Evolutionary conservation across 1,140 invertebrate genomes (phyloP), one percentile per base, ranked within the genome.

Genomic region (Papilio polytes): DNA sequence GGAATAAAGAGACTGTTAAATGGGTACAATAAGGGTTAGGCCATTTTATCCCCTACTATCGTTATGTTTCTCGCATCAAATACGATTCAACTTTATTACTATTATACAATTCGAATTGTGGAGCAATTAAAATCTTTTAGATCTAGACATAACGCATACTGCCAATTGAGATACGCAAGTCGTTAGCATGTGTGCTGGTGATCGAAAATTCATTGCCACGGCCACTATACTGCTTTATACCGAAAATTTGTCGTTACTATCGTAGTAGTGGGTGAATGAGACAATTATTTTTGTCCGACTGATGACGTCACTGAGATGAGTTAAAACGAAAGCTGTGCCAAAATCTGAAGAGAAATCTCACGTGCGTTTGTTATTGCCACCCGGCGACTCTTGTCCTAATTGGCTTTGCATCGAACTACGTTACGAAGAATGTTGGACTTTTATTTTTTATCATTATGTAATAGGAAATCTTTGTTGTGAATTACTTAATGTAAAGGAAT

Each of bases 181-280:
- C 26, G 26, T 70, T 53, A 53, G 78, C 74, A 82, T 81, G 74
- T 85, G 85, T 84, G 85, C 80, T 76, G 82, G 80, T 79, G 82
- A 85, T 87, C 78, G 84, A 82, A 86, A 80, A 87, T 89, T 91
- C 91, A 93, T 85, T 91, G 91, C 82, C 91, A 90, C 80, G 91
- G 89, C 80, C 86, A 86, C 85, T 82, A 86, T 91, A 91, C 92
- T 87, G 89, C 86, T 91, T 92, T 87, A 85, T 83, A 92, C 89
- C 85, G 90, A 93, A 93, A 92, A 86, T 92, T 91, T 87, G 90
- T 91, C 84, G 91, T 91, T 93, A 94, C 93, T 93, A 94, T 90
- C 87, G 88, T 93, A 94, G 92, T 93, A 89, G 86, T 88, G 85
- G 87, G 83, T 94, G 92, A 94, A 94, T 94, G 91, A 92, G 92